Conservation (phyloP, 2,113 vertebrate species). For the Ceratotherium simum region DNA sequence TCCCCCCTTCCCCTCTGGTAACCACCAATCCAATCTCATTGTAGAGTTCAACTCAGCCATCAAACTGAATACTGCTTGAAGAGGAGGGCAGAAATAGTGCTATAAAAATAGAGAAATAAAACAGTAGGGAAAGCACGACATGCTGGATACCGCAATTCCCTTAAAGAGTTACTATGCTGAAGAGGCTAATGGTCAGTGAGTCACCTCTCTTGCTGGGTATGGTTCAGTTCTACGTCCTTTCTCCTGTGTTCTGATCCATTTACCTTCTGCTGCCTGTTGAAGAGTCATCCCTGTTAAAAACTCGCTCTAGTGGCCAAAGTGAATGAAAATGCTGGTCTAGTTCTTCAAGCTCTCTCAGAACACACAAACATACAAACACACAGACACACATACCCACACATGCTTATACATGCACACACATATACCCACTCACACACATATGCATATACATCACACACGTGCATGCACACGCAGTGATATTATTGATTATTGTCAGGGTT, state of each 20-base stretch:
- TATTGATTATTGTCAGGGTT: background rate
- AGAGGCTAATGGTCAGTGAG: background rate
- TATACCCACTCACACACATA: background rate
- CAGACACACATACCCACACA: too few species aligned
- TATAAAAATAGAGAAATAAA: conserved; percentile 59
- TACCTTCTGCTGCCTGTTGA: background rate
- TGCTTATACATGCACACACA: too few species aligned
- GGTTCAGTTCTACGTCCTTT: too few species aligned
- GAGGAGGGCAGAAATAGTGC: conserved; percentile 49
- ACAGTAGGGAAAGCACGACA: background rate
- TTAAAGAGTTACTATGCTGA: background rate
- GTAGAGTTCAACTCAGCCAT: conserved; percentile 63
- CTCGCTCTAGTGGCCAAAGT: background rate
- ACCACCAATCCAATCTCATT: too few species aligned
- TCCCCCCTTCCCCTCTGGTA: too few species aligned
- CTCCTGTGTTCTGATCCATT: background rate
- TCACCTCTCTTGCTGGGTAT: background rate
- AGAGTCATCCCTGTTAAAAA: background rate
- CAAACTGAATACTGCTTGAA: conserved; percentile 62
- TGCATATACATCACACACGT: background rate
- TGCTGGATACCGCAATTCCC: background rate
- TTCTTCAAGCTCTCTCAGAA: background rate
- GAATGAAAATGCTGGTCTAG: background rate
- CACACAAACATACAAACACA: background rate
- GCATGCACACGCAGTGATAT: background rate